A percentile compares a stretch with the other conserved stretches of the same genome.
phyloP scores from a whole-genome alignment of 2,113 vertebrate genomes.

The Stigmatopora nigra region DNA sequence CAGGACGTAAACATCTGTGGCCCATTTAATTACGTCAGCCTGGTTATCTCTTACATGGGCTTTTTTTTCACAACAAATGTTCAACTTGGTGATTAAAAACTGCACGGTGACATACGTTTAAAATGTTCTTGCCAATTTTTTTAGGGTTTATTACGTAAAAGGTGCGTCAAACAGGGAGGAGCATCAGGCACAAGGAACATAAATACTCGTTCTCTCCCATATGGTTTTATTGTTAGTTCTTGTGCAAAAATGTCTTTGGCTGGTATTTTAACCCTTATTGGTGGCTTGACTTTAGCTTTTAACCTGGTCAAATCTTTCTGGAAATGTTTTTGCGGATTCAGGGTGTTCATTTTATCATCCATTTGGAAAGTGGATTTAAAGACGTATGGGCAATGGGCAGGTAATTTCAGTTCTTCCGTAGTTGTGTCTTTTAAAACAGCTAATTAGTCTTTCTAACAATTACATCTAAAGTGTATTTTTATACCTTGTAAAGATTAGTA shows the following conservation, averaged over 20 bases:
- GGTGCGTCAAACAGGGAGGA: conserved; percentile 46
- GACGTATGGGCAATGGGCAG: conserved; percentile 68
- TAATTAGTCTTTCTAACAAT: no score
- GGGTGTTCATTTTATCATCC: conserved; percentile 53
- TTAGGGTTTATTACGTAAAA: conserved; percentile 3
- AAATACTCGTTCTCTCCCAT: conserved; percentile 2
- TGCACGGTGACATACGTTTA: background rate
- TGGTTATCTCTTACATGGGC: background rate
- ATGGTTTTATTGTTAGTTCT: conserved; percentile 11
- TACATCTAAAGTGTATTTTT: no score
- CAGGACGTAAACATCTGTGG: background rate
- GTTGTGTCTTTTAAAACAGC: background rate
- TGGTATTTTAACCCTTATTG: conserved; percentile 37
- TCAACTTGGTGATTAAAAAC: background rate
- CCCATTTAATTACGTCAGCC: background rate
- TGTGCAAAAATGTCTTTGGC: conserved; percentile 27
- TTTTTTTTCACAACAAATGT: background rate
- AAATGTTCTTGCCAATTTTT: no score
- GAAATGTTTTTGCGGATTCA: conserved; percentile 58
- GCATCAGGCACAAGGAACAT: background rate
- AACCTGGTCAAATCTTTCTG: conserved; percentile 51
- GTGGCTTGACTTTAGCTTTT: conserved; percentile 40
- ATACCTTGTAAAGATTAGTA: no score
- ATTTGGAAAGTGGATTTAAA: conserved; percentile 58
- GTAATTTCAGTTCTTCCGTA: conserved; percentile 28